These are phyloP conservation scores for Bombus superbus DNA, from an alignment of 1,140 invertebrate genomes.

Conservation along the genomic window DNA sequence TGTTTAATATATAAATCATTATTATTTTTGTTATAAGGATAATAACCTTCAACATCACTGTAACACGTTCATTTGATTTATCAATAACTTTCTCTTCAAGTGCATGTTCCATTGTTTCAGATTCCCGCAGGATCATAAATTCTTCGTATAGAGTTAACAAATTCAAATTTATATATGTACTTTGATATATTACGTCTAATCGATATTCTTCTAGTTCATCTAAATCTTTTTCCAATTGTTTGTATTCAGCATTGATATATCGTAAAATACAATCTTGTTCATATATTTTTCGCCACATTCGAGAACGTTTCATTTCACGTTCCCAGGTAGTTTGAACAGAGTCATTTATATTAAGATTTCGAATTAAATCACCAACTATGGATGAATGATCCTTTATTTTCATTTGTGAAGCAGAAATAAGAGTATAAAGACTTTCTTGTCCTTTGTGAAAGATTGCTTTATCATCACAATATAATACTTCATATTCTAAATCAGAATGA, in stretches of 20 bases:
- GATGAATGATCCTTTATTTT: slow-evolving; percentile 23
- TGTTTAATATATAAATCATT: background rate
- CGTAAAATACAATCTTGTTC: slow-evolving; percentile 86
- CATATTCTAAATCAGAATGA: slow-evolving; percentile 74
- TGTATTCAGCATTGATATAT: slow-evolving; percentile 84
- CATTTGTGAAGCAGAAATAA: slow-evolving; percentile 11
- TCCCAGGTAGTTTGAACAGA: slow-evolving; percentile 70
- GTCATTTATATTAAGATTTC: slow-evolving; percentile 51
- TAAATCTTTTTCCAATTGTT: slow-evolving; percentile 87
- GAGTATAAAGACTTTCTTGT: background rate
- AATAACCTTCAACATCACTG: slow-evolving; percentile 37
- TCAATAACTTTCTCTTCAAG: slow-evolving; percentile 83
- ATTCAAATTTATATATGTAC: slow-evolving; percentile 86
- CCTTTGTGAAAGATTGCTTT: slow-evolving; percentile 4
- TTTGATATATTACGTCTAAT: slow-evolving; percentile 85
- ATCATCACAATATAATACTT: slow-evolving; percentile 71
- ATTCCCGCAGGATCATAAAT: slow-evolving; percentile 89
- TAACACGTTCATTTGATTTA: slow-evolving; percentile 50
- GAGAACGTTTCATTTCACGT: slow-evolving; percentile 75
- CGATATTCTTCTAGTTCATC: slow-evolving; percentile 85
- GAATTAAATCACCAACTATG: slow-evolving; percentile 17
- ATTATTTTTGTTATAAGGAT: background rate
- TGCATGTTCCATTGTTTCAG: slow-evolving; percentile 88
- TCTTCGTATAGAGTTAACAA: slow-evolving; percentile 91
- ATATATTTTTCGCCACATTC: slow-evolving; percentile 79